Evolutionary conservation across 64 coral and sea anemone genomes (phyloP).

Genomic region (Platygyra sinensis): DNA sequence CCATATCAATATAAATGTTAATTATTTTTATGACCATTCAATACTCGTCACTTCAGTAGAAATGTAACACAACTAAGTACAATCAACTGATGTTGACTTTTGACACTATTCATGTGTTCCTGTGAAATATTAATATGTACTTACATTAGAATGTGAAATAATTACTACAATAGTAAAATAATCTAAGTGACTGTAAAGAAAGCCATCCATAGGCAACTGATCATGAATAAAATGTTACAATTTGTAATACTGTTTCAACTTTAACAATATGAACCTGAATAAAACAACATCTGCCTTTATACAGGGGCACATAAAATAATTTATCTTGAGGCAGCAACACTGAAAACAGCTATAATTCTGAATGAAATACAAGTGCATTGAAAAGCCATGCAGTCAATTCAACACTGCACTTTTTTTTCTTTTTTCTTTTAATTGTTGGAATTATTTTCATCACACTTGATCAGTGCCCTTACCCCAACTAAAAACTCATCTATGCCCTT

Average conservation of each 20-base stretch:
- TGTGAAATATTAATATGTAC: too few species aligned
- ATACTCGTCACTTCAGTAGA: background rate
- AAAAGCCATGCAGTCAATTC: background rate
- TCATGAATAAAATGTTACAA: too few species aligned
- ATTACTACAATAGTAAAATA: too few species aligned
- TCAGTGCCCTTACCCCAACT: background rate
- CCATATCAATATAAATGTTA: background rate
- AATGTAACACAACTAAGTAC: background rate
- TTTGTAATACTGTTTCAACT: too few species aligned
- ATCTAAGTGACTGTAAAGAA: too few species aligned
- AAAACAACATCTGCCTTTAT: too few species aligned
- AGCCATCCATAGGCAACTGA: too few species aligned
- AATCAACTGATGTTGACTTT: background rate
- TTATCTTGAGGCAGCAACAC: too few species aligned
- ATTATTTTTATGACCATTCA: conserved; percentile 8
- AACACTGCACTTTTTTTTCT: background rate
- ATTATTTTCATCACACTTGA: conserved; percentile 30
- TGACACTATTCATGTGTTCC: background rate
- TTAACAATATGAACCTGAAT: too few species aligned
- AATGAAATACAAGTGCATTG: background rate
- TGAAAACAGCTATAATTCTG: background rate
- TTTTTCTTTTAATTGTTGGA: background rate
- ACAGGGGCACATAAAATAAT: too few species aligned
- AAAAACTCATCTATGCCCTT: conserved; percentile 61
- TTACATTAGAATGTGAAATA: too few species aligned